Evolutionary conservation across 2,797 vertebrate genomes (phyloP), one percentile per base, ranked within the genome.

Genomic region (Rhynchotus rufescens): DNA sequence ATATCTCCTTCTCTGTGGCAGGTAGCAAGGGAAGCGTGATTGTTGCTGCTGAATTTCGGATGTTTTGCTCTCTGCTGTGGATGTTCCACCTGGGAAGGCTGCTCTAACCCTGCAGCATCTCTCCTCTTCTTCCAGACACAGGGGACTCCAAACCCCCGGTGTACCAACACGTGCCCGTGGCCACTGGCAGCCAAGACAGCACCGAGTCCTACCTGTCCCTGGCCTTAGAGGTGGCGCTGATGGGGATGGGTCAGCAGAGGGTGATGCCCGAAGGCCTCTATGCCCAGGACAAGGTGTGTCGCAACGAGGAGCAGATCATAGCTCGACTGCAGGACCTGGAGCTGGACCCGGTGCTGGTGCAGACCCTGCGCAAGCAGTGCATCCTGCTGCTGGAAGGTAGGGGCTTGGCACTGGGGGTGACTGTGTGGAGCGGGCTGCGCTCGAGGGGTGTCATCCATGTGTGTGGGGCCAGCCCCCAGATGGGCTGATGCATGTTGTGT

Each of bases 191-290:
- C 88, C 95, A 98, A 44, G 98, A 98, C 20, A 97, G 95, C 9
- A 96, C 98, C 32, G 99, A 99, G 96, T 99, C 99, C 26, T 99
- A 99, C 97, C 98, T 99, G 95, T 98, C 99, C 15, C 91, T 99
- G 95, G 99, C 99, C 78, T 96, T 99, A 90, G 99, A 99, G 97
- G 99, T 99, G 96, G 99, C 99, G 19, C 97, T 99, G 89, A 99
- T 99, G 99, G 99, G 99, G 17, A 99, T 99, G 99, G 99, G 99
- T 74, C 99, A 99, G 96, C 99, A 99, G 96, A 98, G 99, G 74
- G 98, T 99, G 95, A 99, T 99, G 99, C 99, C 99, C 0, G 99
- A 99, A 97, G 99, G 99, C 54, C 98, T 99, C 12, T 99, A 99
- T 3, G 98, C 99, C 45, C 99, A 99, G 97, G 99, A 99, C 95